These are phyloP conservation scores for Oceanites oceanicus DNA, from an alignment of 2,113 vertebrate species.

Conservation along the genomic window DNA sequence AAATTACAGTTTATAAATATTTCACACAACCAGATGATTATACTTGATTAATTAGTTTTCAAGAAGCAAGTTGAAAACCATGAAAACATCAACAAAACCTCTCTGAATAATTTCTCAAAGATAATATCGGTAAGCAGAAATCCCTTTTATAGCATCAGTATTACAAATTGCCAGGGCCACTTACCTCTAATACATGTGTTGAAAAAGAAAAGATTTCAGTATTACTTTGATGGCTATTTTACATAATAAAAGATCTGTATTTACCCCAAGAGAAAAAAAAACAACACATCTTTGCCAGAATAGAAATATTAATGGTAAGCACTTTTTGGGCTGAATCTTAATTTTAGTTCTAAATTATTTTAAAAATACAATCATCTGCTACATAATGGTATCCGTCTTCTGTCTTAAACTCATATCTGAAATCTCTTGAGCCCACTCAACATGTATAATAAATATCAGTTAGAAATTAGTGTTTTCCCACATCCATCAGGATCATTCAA, in stretches of 20 bases:
- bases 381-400: neutral
- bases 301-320: neutral
- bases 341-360: neutral
- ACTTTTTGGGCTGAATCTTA: neutral
- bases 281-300: neutral
- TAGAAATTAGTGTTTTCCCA: neutral
- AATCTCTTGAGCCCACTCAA: neutral
- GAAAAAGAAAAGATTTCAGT: neutral
- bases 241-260: neutral
- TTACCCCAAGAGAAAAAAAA: neutral
- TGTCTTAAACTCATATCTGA: neutral
- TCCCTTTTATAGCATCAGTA: neutral
- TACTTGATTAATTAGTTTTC: slow-evolving; percentile 56
- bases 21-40: slow-evolving; percentile 32
- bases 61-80: slow-evolving; percentile 19
- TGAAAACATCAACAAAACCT: slow-evolving; percentile 23
- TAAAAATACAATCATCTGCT: neutral
- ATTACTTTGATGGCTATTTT: neutral
- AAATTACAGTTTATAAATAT: slow-evolving; percentile 52
- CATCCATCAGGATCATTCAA: neutral
- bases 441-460: neutral
- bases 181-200: neutral
- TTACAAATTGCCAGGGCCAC: neutral
- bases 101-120: slow-evolving; percentile 16
- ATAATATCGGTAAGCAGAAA: neutral